Evolutionary conservation across 2,113 vertebrate genomes (phyloP).

Genomic region (Coreoperca whiteheadi): DNA sequence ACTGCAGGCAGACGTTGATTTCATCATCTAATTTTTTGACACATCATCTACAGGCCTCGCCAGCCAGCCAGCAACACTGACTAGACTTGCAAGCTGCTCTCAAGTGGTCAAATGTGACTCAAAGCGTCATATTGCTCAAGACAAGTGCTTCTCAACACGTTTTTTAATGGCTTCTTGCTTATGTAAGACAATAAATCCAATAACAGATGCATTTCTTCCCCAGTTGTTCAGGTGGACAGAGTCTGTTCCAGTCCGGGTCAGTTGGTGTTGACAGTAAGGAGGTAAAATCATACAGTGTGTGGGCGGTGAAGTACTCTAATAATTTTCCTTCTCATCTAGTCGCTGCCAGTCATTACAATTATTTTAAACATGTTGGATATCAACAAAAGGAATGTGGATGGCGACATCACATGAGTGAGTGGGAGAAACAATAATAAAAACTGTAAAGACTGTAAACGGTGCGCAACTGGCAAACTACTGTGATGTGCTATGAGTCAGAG

Average conservation of each 20-base stretch:
- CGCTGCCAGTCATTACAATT: not conserved
- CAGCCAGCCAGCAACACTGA: conserved; percentile 2
- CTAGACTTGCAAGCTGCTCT: conserved; percentile 18
- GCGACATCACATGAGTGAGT: not conserved
- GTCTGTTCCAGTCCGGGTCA: not conserved
- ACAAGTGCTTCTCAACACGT: conserved; percentile 6
- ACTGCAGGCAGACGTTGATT: conserved; percentile 53
- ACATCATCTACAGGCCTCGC: conserved; percentile 23
- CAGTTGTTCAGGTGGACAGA: not conserved
- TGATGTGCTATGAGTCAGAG: not conserved
- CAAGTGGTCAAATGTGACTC: conserved; percentile 36
- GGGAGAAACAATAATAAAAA: not conserved
- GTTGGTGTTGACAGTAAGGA: not conserved
- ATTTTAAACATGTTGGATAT: not conserved
- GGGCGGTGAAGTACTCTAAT: not conserved
- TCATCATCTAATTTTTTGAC: conserved; percentile 63
- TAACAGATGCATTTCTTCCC: accelerated
- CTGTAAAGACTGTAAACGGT: not conserved
- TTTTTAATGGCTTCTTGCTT: not conserved
- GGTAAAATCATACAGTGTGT: not conserved
- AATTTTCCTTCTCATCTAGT: not conserved
- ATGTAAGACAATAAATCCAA: not conserved
- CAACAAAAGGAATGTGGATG: not conserved
- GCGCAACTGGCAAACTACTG: not conserved
- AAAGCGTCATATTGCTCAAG: not conserved